Percentiles rank a stretch among this genome's conserved stretches.
phyloP scores from a whole-genome alignment of 2,888 invertebrate species.

The Ochropleura plecta region DNA sequence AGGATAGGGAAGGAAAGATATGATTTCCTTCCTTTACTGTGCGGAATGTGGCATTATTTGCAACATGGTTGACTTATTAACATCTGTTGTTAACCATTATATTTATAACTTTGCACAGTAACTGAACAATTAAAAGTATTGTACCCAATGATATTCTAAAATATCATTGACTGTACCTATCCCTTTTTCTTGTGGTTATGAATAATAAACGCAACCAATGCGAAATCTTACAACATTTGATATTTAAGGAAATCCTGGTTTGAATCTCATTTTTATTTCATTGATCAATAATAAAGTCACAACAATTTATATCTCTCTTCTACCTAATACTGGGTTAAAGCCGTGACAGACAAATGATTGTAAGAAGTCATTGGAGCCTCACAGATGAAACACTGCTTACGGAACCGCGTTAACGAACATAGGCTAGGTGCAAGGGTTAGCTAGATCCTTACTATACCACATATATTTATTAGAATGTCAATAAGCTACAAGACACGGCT shows the following conservation, averaged over 20 bases:
- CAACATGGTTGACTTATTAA: not conserved
- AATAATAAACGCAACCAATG: not conserved
- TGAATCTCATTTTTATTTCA: not conserved
- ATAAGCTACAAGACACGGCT: not conserved
- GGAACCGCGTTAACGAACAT: not conserved
- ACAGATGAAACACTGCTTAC: not conserved
- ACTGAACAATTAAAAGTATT: not conserved
- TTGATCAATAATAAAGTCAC: not conserved
- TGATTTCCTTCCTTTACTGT: constrained; percentile 34
- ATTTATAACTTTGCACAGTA: not conserved
- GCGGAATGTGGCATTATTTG: not conserved
- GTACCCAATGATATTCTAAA: no score
- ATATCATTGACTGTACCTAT: no score
- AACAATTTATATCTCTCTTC: not conserved
- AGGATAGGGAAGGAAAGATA: constrained; percentile 31
- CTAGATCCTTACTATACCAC: not conserved
- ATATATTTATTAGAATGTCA: not conserved
- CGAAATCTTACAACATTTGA: not conserved
- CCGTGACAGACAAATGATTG: not conserved
- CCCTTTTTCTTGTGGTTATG: not conserved
- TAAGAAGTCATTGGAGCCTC: not conserved
- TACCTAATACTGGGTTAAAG: not conserved
- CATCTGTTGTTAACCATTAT: constrained; percentile 5
- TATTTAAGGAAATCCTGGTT: not conserved
- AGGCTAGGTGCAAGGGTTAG: not conserved